These are phyloP conservation scores for Pteronotus mesoamericanus DNA, from an alignment of 2,797 vertebrate species.

Conservation along the genomic window DNA sequence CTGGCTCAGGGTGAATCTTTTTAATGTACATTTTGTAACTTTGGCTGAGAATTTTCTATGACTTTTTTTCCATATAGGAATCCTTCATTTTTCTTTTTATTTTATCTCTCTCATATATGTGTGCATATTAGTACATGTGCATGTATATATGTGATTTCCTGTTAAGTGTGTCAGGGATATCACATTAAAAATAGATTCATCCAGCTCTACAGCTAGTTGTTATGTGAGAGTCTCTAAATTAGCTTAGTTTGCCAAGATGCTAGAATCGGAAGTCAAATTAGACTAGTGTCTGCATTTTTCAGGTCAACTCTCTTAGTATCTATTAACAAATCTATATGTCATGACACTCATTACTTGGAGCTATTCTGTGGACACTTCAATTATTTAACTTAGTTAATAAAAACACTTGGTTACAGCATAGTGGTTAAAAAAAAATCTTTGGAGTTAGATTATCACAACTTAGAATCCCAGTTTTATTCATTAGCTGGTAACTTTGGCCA, in stretches of 20 bases:
- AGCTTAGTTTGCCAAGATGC: background rate
- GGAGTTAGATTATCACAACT: background rate
- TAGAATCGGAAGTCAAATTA: conserved; percentile 10
- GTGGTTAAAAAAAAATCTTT: background rate
- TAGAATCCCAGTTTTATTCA: background rate
- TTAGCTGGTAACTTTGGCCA: background rate
- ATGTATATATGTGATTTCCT: background rate
- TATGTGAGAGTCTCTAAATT: background rate
- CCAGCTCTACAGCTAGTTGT: background rate
- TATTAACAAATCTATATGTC: conserved; percentile 14
- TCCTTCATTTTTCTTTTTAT: background rate
- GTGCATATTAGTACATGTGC: background rate
- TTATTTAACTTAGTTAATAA: background rate
- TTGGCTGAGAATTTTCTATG: background rate
- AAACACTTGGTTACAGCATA: background rate
- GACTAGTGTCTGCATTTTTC: background rate
- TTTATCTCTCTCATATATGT: background rate
- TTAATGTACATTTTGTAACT: background rate
- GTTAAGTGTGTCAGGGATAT: background rate
- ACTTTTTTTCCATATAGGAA: background rate
- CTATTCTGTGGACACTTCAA: background rate
- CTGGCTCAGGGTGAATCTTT: background rate
- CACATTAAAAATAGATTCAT: conserved; percentile 8
- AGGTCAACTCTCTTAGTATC: background rate
- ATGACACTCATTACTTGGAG: background rate